These are phyloP conservation scores for Pseudomugil tenellus DNA, from an alignment of 2,797 vertebrate species.

Conservation along the genomic window DNA sequence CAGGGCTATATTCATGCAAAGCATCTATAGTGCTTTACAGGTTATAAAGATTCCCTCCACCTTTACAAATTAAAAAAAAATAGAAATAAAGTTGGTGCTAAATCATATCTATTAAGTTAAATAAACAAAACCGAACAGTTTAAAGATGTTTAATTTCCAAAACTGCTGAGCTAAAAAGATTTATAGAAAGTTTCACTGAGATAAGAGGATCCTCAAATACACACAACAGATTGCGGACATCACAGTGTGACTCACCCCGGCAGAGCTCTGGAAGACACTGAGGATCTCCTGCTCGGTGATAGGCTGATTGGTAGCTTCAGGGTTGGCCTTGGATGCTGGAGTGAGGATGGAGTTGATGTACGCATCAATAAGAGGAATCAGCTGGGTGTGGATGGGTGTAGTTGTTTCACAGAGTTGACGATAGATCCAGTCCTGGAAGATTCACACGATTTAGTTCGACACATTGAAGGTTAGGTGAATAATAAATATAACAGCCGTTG, in stretches of 20 bases:
- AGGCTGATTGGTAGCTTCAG: conserved; percentile 98
- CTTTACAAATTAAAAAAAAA: background rate
- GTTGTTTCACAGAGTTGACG: conserved; percentile 95
- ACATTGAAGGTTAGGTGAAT: background rate
- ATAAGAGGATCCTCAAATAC: background rate
- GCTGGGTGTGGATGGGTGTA: conserved; percentile 94
- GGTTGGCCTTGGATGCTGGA: conserved; percentile 97
- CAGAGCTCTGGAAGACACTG: conserved; percentile 90
- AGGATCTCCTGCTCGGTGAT: conserved; percentile 98
- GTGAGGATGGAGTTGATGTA: conserved; percentile 98
- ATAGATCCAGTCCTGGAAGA: conserved; percentile 95
- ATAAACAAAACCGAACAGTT: too few relatives aligned
- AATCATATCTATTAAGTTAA: background rate
- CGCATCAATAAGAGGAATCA: conserved; percentile 95
- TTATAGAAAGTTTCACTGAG: background rate
- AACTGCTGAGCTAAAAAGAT: background rate
- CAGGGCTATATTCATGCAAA: too few relatives aligned
- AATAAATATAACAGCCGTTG: background rate
- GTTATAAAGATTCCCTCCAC: background rate
- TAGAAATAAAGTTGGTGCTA: background rate
- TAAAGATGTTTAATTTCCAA: background rate
- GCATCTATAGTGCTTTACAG: background rate
- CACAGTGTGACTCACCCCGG: conserved; percentile 80
- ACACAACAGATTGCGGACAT: background rate
- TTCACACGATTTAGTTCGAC: background rate